Evolutionary conservation across 2,888 invertebrate species (phyloP).

Genomic region (Isoperla grammatica): DNA sequence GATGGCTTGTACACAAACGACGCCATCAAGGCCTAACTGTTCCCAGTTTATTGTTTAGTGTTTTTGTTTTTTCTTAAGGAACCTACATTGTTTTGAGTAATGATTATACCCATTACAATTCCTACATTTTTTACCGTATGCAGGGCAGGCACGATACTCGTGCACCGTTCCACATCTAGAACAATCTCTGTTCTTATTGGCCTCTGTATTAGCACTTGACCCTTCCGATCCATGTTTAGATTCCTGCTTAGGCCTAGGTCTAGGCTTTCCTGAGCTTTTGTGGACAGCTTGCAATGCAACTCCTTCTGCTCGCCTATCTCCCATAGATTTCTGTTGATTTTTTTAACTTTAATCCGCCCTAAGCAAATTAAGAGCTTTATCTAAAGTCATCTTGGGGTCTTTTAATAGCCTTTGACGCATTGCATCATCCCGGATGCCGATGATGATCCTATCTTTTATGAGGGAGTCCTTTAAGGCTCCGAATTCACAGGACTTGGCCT

Average conservation of each 20-base stretch:
- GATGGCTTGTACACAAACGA: too few species aligned
- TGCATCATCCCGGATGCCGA: not conserved
- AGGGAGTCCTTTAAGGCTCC: not conserved
- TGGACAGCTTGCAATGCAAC: not conserved
- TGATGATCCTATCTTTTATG: not conserved
- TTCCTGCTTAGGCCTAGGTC: too few species aligned
- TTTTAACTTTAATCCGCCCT: not conserved
- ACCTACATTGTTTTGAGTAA: too few species aligned
- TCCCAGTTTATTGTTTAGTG: too few species aligned
- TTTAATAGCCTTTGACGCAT: not conserved
- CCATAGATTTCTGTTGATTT: too few species aligned
- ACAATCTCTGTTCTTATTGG: not conserved
- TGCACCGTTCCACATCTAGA: not conserved
- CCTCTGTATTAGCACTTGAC: not conserved
- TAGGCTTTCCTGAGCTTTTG: not conserved
- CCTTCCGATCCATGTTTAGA: not conserved
- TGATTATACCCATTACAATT: slow-evolving; percentile 15
- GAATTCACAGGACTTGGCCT: not conserved
- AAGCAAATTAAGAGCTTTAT: not conserved
- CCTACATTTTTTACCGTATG: slow-evolving; percentile 5
- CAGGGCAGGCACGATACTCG: not conserved
- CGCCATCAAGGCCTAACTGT: too few species aligned
- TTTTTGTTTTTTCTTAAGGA: too few species aligned
- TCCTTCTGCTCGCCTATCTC: too few species aligned
- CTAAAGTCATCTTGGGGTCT: not conserved